Conservation (phyloP, 2,888 invertebrate species). For the Ectemnius continuus region DNA sequence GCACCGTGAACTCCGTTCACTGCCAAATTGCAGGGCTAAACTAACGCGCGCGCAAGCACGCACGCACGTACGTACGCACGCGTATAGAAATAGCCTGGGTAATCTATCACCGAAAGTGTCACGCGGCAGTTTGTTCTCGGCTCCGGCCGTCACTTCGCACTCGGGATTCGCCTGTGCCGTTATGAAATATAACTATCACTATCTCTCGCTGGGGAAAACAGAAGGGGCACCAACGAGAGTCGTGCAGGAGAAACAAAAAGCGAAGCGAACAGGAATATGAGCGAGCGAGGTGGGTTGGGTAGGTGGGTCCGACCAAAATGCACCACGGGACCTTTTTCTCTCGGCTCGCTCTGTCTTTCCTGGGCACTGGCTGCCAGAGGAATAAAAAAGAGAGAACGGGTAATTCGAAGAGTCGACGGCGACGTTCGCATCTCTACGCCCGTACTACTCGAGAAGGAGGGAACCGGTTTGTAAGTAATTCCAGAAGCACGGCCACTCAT, state of each 20-base stretch:
- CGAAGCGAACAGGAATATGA: too few relatives aligned
- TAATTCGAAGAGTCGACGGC: neutral
- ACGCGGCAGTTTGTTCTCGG: neutral
- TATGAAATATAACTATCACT: too few relatives aligned
- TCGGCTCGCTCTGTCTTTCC: neutral
- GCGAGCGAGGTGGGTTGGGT: too few relatives aligned
- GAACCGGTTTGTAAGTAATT: conserved; percentile 64
- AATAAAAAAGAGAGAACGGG: conserved; percentile 12
- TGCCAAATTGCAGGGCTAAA: conserved; percentile 5
- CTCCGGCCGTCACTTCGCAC: neutral
- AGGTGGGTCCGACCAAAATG: too few relatives aligned
- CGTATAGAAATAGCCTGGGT: conserved; percentile 1
- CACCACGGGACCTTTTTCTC: neutral
- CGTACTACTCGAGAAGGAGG: conserved; percentile 8
- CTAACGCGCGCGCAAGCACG: neutral
- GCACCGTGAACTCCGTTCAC: conserved; percentile 3
- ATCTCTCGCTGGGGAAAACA: too few relatives aligned
- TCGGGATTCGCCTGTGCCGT: too few relatives aligned
- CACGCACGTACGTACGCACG: too few relatives aligned
- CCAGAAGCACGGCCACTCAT: conserved; percentile 60
- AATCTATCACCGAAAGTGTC: conserved; percentile 1
- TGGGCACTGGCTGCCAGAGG: neutral
- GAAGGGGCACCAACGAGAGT: too few relatives aligned
- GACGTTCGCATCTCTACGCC: conserved; percentile 1
- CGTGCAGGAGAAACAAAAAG: too few relatives aligned